Evolutionary conservation across 1,140 invertebrate species (phyloP).

Genomic region (Eupristina koningsbergeri): DNA sequence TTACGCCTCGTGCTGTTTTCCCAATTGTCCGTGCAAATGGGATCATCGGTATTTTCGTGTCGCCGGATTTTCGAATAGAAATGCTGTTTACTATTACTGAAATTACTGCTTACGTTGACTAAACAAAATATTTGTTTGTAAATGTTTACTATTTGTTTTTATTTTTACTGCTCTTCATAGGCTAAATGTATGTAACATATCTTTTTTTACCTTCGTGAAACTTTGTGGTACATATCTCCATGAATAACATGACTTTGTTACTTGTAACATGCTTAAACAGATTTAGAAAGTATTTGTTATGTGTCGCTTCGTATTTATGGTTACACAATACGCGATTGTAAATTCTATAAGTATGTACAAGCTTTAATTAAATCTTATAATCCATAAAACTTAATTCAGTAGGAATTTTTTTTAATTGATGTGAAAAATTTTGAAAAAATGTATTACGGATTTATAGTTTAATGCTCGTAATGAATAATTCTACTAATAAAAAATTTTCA

Average conservation of each 20-base stretch:
- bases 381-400: too few relatives aligned
- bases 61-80: not conserved
- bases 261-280: not conserved
- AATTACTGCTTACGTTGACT: not conserved
- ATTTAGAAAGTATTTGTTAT: not conserved
- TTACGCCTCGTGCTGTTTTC: not conserved
- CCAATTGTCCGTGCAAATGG: conserved; percentile 26
- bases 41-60: conserved; percentile 1
- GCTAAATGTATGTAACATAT: too few relatives aligned
- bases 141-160: too few relatives aligned
- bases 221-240: not conserved
- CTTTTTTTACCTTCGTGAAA: not conserved
- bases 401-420: too few relatives aligned
- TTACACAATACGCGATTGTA: too few relatives aligned
- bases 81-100: not conserved
- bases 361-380: not conserved
- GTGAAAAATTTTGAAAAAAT: too few relatives aligned
- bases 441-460: too few relatives aligned
- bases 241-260: not conserved
- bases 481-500: too few relatives aligned
- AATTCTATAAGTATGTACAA: not conserved
- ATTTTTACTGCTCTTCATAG: not conserved
- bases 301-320: not conserved
- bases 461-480: too few relatives aligned
- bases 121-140: too few relatives aligned